Evolutionary conservation across 2,888 invertebrate species (phyloP).

Genomic region (Cheilosia grossa): DNA sequence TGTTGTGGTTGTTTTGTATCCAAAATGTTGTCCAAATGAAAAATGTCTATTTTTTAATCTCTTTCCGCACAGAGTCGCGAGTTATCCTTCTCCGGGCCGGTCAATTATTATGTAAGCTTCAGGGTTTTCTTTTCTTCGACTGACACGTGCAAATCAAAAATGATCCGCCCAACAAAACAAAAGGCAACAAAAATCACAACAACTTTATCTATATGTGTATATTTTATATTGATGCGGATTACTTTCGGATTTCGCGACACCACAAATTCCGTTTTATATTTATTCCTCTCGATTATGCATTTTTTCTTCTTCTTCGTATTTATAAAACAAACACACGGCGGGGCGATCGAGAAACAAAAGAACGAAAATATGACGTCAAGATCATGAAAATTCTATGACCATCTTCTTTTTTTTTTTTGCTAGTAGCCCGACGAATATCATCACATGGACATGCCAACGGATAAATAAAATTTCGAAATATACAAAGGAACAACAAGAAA

Average conservation of each 20-base stretch:
- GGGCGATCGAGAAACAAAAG: conserved; percentile 32
- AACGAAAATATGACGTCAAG: conserved; percentile 57
- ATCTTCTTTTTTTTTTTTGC: neutral
- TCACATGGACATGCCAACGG: conserved; percentile 26
- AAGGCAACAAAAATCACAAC: conserved; percentile 21
- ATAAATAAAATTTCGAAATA: conserved; percentile 36
- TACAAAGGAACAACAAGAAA: conserved; percentile 18
- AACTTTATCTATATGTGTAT: conserved; percentile 14
- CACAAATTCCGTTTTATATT: conserved; percentile 34
- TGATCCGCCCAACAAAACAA: conserved; percentile 13
- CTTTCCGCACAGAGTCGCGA: conserved; percentile 1
- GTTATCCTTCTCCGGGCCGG: conserved; percentile 38
- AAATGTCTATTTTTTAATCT: conserved; percentile 5
- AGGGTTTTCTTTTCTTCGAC: conserved; percentile 7
- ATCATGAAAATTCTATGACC: conserved; percentile 27
- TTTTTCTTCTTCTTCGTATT: conserved; percentile 25
- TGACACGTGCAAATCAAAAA: conserved; percentile 28
- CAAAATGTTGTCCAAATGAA: conserved; percentile 20
- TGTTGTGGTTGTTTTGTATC: conserved; percentile 36
- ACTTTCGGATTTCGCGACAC: conserved; percentile 38
- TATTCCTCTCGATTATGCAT: neutral
- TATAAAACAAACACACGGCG: conserved; percentile 41
- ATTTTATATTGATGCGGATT: conserved; percentile 23
- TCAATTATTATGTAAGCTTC: conserved; percentile 35
- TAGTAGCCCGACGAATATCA: conserved; percentile 25